Evolutionary conservation across 2,797 vertebrate species (phyloP).

Genomic region (Bradypodion pumilum): DNA sequence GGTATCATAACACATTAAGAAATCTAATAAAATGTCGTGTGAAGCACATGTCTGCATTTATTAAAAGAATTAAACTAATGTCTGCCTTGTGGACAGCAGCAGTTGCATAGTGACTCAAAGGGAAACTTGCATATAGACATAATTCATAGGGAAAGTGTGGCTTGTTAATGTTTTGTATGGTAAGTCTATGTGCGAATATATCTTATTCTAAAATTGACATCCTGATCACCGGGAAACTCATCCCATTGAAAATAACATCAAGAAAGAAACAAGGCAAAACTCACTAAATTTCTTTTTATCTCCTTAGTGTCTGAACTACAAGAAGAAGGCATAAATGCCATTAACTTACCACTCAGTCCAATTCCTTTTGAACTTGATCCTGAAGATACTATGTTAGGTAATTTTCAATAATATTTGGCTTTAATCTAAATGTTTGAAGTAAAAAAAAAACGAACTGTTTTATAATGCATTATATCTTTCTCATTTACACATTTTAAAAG

Average conservation of each 20-base stretch:
- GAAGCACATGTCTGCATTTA: constrained; percentile 62
- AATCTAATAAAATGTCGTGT: constrained; percentile 62
- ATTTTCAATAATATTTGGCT: constrained; percentile 54
- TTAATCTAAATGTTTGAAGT: constrained; percentile 47
- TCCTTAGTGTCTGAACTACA: constrained; percentile 94
- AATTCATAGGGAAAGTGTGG: constrained; percentile 47
- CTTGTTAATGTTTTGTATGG: constrained; percentile 39
- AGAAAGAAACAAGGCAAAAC: constrained; percentile 35
- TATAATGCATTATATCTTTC: constrained; percentile 39
- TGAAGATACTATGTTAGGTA: constrained; percentile 98
- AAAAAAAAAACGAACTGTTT: constrained; percentile 43
- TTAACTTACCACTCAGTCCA: constrained; percentile 97
- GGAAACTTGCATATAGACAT: constrained; percentile 33
- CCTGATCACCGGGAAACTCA: no score
- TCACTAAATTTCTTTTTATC: constrained; percentile 57
- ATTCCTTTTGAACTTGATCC: constrained; percentile 97
- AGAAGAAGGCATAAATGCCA: constrained; percentile 98
- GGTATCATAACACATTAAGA: constrained; percentile 56
- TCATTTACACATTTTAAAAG: constrained; percentile 71
- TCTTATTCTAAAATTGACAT: no score
- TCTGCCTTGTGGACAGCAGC: constrained; percentile 46
- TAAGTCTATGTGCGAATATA: constrained; percentile 44
- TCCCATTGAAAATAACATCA: constrained; percentile 25
- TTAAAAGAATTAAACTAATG: constrained; percentile 66
- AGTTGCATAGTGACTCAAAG: constrained; percentile 37